Percentiles rank a stretch among this genome's conserved stretches.
These are phyloP conservation scores for Mus pahari DNA, from an alignment of 2,113 vertebrate genomes.

Conservation along the genomic window DNA sequence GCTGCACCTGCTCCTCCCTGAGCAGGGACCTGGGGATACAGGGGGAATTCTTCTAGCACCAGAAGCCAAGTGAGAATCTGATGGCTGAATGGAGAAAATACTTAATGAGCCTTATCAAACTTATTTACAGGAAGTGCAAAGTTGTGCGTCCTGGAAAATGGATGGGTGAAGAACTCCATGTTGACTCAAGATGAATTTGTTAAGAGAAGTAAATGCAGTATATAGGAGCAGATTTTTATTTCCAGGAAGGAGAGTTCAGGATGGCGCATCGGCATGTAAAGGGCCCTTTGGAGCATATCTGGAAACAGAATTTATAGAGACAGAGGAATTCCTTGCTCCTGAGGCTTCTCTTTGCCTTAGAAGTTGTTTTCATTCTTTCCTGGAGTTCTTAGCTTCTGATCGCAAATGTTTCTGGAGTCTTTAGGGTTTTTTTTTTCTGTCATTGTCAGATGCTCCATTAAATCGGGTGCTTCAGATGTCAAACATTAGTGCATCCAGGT, in stretches of 20 bases:
- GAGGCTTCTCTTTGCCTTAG: neutral
- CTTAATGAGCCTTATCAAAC: conserved; percentile 71
- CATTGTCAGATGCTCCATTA: neutral
- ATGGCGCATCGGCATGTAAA: neutral
- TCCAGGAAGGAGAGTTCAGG: neutral
- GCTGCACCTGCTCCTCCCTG: conserved; percentile 70
- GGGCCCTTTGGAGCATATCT: too few relatives aligned
- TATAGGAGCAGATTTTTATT: conserved; percentile 26
- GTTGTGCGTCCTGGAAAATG: conserved; percentile 48
- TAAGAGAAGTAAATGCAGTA: neutral
- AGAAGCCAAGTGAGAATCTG: conserved; percentile 65
- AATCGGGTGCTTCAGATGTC: neutral
- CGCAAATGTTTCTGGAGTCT: neutral
- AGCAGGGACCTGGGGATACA: conserved; percentile 42
- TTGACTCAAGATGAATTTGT: conserved; percentile 31
- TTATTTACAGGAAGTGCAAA: conserved; percentile 69
- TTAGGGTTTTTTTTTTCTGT: neutral
- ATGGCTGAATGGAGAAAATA: conserved; percentile 69
- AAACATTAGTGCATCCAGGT: neutral
- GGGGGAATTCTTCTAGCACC: conserved; percentile 49
- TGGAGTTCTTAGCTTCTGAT: neutral
- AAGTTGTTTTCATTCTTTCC: neutral
- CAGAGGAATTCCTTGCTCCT: too few relatives aligned
- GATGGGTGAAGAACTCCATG: conserved; percentile 45
- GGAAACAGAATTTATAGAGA: neutral